These are phyloP conservation scores for Trimorus sp. DNA, from an alignment of 2,888 invertebrate genomes.

Conservation along the genomic window DNA sequence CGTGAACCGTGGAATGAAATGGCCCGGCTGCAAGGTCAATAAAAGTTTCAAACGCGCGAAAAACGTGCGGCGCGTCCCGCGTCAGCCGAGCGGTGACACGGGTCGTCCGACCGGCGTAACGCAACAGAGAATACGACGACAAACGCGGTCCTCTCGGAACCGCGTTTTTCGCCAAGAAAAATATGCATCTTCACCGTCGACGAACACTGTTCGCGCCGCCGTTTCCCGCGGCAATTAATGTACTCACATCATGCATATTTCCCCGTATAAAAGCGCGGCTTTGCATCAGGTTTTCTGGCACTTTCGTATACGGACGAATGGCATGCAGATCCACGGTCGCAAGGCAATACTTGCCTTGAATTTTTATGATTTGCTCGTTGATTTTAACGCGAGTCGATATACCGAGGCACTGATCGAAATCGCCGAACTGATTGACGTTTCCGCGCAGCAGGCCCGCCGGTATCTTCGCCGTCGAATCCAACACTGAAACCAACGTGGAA, in stretches of 20 bases:
- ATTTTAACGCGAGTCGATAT: slow-evolving; percentile 84
- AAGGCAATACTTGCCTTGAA: slow-evolving; percentile 88
- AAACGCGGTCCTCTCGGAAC: too few species aligned
- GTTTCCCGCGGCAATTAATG: slow-evolving; percentile 39
- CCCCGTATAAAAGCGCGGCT: slow-evolving; percentile 86
- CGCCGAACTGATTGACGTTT: slow-evolving; percentile 87
- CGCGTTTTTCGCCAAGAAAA: slow-evolving; percentile 34
- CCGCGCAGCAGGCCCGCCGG: slow-evolving; percentile 87
- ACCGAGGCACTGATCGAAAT: slow-evolving; percentile 87
- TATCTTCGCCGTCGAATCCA: slow-evolving; percentile 88
- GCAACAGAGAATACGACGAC: too few species aligned
- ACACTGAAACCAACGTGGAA: too few species aligned
- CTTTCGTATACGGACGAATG: slow-evolving; percentile 83
- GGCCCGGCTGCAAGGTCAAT: slow-evolving; percentile 84
- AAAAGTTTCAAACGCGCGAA: slow-evolving; percentile 34
- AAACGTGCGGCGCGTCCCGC: too few species aligned
- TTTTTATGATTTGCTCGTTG: slow-evolving; percentile 84
- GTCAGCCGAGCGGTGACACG: too few species aligned
- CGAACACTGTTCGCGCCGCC: slow-evolving; percentile 27
- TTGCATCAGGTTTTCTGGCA: slow-evolving; percentile 86
- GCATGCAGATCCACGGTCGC: slow-evolving; percentile 86
- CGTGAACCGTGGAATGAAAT: slow-evolving; percentile 88
- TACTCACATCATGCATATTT: slow-evolving; percentile 85
- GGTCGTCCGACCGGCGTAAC: too few species aligned
- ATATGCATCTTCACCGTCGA: slow-evolving; percentile 40